Evolutionary conservation across 2,797 vertebrate genomes (phyloP).

Genomic region (Erethizon dorsatum): DNA sequence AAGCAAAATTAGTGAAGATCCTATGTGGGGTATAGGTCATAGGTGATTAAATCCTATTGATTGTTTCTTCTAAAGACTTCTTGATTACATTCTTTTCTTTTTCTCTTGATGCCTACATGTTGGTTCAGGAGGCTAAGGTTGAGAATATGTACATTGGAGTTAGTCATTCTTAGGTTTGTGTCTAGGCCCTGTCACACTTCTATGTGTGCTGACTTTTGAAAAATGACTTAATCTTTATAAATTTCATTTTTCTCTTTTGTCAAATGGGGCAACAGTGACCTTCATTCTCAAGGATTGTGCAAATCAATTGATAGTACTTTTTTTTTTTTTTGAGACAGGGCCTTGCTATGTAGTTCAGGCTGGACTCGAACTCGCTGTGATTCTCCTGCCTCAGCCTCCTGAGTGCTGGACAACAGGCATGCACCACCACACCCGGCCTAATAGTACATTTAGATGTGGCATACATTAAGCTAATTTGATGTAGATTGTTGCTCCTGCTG

Average conservation of each 20-base stretch:
- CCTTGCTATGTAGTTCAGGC: neutral
- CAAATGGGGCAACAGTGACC: neutral
- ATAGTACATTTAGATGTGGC: neutral
- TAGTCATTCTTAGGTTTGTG: slow-evolving; percentile 31
- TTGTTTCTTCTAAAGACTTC: slow-evolving; percentile 40
- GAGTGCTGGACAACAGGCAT: neutral
- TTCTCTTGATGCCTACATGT: neutral
- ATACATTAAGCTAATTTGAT: slow-evolving; percentile 17
- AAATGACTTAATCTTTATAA: slow-evolving; percentile 39
- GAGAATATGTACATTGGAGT: neutral
- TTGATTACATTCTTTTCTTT: slow-evolving; percentile 15
- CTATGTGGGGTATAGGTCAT: neutral
- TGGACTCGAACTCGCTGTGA: neutral
- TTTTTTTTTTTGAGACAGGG: neutral
- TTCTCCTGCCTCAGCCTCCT: neutral
- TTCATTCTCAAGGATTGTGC: neutral
- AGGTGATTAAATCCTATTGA: slow-evolving; percentile 24
- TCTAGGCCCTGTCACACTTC: neutral
- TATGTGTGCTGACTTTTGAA: slow-evolving; percentile 15
- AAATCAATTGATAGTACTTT: neutral
- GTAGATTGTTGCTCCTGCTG: neutral
- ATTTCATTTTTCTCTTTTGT: slow-evolving; percentile 54
- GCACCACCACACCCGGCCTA: neutral
- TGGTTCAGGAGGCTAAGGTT: slow-evolving; percentile 2
- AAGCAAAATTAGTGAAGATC: slow-evolving; percentile 50